Base-by-base conservation (phyloP, 92 coral and sea anemone species). In the Palythoa heliodiscus region DNA sequence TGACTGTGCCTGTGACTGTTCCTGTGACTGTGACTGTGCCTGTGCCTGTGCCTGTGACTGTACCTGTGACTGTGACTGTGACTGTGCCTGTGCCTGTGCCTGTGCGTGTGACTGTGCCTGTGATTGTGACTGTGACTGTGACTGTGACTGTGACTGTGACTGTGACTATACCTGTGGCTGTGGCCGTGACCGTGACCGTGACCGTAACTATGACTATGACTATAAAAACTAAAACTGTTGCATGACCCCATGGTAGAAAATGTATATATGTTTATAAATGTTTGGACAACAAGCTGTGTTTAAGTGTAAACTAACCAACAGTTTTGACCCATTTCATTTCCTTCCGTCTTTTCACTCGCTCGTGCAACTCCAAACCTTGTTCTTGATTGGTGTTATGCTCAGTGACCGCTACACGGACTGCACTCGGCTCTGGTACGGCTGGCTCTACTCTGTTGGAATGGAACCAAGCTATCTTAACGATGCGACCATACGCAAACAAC, bases 291-390 rank as follows among this genome's bases (percentile, higher is more conserved):
- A 5, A 12, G 19, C 11, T 4, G 61, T 16, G 9, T 52, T 7
- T 7, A 52, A 20, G 13, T 17, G 16, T 1, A 75, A 11, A 71
- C 89, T 71, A 71, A 91, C 93, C 93, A 16, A 91, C 78, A 53
- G 93, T 91, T 69, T 88, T 91, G 11, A 88, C 93, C 91, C 93
- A 87, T 81, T 88, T 91, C 84, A 91, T 69, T 69, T 87, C 93
- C 68, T 71, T 87, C 17, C 11, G 43, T 11, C 63, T 67, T 58
- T 64, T 91, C 24, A 23, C 16, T 37, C 68, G 84, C 52, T 39
- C 15, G 1, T 38, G 58, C 12, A 39, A 38, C 55, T 79, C 37
- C 1, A 4, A 5, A 15, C 23, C 22, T 37, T 57, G 43, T 17
- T 9, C 53, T 39, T 40, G 84, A 24, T 3, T n/a, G 24, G 38